phyloP scores from a whole-genome alignment of 2,113 vertebrate species.

The Mesitornis unicolor region DNA sequence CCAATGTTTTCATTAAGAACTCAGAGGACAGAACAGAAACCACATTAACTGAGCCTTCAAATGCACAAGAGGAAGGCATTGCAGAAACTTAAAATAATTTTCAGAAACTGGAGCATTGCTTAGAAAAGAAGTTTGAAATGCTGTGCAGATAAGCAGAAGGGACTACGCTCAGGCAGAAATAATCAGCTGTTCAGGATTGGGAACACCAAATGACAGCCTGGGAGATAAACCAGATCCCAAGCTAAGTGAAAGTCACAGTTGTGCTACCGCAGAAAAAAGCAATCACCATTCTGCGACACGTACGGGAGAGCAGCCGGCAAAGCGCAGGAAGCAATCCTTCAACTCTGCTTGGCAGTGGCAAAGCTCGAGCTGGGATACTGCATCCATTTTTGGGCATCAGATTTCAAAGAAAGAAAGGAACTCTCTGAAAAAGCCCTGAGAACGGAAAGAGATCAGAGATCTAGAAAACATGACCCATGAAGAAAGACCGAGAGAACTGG shows the following conservation, averaged over 20 bases:
- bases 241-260: neutral
- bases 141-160: neutral
- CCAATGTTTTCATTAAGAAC: neutral
- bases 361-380: neutral
- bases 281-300: neutral
- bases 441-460: conserved; percentile 12
- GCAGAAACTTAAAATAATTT: neutral
- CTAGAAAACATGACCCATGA: conserved; percentile 12
- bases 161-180: neutral
- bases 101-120: neutral
- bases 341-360: neutral
- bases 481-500: conserved; percentile 8
- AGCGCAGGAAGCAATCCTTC: conserved; percentile 2
- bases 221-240: neutral
- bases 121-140: neutral
- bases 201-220: neutral
- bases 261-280: neutral
- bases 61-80: neutral
- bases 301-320: neutral
- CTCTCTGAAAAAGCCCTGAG: neutral
- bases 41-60: neutral
- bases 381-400: conserved; percentile 16
- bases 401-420: conserved; percentile 49
- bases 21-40: neutral
- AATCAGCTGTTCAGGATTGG: neutral